Evolutionary conservation across 1,140 invertebrate genomes (phyloP), one percentile per base, ranked within the genome.

Genomic region (Drosophila carrolli): DNA sequence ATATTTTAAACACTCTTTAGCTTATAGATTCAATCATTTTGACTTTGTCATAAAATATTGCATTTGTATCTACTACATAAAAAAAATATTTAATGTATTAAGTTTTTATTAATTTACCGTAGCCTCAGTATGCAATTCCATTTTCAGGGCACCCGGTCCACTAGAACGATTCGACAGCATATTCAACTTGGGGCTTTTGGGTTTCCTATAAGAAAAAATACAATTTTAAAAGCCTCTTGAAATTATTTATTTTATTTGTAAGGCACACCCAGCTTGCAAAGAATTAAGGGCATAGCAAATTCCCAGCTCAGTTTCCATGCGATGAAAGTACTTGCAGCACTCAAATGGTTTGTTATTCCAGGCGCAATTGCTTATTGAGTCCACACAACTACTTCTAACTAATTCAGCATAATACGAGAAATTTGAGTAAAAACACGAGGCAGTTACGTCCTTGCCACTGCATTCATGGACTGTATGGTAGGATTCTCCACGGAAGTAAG

Each of bases 381-480:
- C 93, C 11, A 93, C 73, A 73, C 95, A 96, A 62, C 90, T 92
- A 75, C 94, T 94, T 37, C 95, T 92, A 6, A 95, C 93, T 94
- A 93, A 60, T 66, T 93, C 92, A 0, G 94, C 93, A 63, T 94
- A 95, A 57, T 94, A 93, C 0, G 93, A 94, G 40, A 95, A 93
- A 82, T 95, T 95, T 0, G 85, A 92, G 40, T 92, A 93, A 53
- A 94, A 92, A 75, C 95, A 95, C 51, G 94, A 92, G 9, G 93
- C 81, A 14, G 93, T 91, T 76, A 44, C 91, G 56, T 65, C 93
- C 40, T 88, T 91, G 8, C 92, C 92, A n/a, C 82, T 92, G 86
- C 95, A 95, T 60, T 94, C 94, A 75, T 95, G 94, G 16, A 95
- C 93, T 1, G 94, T 94, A 68, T 95, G 95, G 80, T 95, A 95